A percentile compares a stretch with the other conserved stretches of the same genome.
Conservation (phyloP, 2,888 invertebrate genomes). For the Papilio demoleus region DNA sequence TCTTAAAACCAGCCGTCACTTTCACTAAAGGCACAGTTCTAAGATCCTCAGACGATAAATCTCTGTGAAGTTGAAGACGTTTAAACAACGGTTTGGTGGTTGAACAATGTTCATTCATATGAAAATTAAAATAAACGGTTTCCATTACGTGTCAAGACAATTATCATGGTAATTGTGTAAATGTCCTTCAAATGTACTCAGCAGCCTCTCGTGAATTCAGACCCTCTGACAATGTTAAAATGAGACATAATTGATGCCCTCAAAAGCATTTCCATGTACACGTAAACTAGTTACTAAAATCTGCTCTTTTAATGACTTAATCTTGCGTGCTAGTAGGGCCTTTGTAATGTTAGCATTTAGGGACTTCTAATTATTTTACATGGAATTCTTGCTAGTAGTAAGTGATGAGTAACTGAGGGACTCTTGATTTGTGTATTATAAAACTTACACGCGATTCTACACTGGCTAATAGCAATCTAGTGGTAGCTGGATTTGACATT, state of each 20-base stretch:
- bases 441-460: too few species aligned
- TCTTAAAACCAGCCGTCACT: slow-evolving; percentile 12
- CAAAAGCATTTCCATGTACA: slow-evolving; percentile 6
- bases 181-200: background rate
- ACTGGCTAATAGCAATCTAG: too few species aligned
- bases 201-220: background rate
- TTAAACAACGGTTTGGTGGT: background rate
- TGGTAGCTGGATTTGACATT: too few species aligned
- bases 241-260: background rate
- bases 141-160: slow-evolving; percentile 1
- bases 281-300: background rate
- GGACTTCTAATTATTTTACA: background rate
- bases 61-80: slow-evolving; percentile 19
- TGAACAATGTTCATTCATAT: background rate
- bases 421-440: too few species aligned
- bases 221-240: background rate
- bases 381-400: background rate
- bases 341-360: background rate
- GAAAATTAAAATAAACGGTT: slow-evolving; percentile 6
- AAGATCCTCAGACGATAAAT: slow-evolving; percentile 24
- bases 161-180: background rate
- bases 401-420: too few species aligned
- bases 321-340: background rate
- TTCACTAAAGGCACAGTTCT: slow-evolving; percentile 12
- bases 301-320: background rate